phyloP scores from a whole-genome alignment of 2,888 invertebrate genomes.

The Mallateleia sp. region DNA sequence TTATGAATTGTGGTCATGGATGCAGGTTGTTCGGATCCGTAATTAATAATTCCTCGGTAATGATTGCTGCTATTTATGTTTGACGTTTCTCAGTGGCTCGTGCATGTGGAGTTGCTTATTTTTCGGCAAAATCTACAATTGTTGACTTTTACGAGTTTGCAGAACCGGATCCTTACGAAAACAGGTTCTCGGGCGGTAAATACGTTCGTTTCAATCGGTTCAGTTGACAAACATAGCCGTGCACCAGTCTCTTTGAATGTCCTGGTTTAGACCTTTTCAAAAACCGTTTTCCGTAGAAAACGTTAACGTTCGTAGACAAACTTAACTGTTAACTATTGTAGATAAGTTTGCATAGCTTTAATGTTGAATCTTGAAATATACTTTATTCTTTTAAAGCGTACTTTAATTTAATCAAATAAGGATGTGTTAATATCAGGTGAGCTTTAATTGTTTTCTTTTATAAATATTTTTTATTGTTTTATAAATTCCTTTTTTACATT shows the following conservation, averaged over 20 bases:
- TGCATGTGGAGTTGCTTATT: constrained; percentile 40
- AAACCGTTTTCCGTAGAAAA: constrained; percentile 40
- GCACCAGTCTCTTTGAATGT: constrained; percentile 55
- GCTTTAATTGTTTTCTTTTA: no score
- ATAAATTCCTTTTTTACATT: no score
- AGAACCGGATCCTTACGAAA: constrained; percentile 73
- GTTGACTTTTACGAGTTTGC: constrained; percentile 72
- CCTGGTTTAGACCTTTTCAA: constrained; percentile 50
- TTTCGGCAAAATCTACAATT: constrained; percentile 68
- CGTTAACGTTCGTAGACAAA: constrained; percentile 34
- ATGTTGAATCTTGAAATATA: not conserved
- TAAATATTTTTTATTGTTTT: no score
- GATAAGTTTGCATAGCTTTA: not conserved
- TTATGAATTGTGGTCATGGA: no score
- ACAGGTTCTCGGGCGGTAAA: constrained; percentile 65
- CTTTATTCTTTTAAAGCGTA: not conserved
- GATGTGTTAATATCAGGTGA: no score
- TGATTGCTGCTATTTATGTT: not conserved
- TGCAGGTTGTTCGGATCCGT: no score
- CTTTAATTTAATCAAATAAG: no score
- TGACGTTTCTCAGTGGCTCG: constrained; percentile 9
- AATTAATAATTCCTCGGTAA: not conserved
- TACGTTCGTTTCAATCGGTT: constrained; percentile 66
- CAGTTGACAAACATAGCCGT: constrained; percentile 69
- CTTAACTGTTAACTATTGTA: constrained; percentile 10